Conservation (phyloP, 1,140 invertebrate species). For the Phthorimaea operculella region DNA sequence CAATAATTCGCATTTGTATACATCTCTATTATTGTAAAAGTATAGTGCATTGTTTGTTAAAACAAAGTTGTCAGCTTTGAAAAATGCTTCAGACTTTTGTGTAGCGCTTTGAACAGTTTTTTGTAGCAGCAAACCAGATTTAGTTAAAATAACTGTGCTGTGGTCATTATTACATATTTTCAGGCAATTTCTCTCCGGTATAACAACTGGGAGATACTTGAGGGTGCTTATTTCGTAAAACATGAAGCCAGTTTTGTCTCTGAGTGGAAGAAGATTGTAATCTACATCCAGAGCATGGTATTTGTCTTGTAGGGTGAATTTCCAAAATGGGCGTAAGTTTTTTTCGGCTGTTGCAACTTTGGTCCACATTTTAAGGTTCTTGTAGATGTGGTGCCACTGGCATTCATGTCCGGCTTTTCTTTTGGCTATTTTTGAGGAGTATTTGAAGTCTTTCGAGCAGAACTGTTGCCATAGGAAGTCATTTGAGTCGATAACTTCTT, state of each 20-base stretch:
- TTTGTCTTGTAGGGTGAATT: constrained; percentile 42
- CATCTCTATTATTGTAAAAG: constrained; percentile 39
- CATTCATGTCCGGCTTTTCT: constrained; percentile 39
- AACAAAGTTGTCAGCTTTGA: constrained; percentile 45
- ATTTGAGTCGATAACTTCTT: constrained; percentile 35
- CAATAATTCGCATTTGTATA: constrained; percentile 42
- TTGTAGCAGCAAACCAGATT: constrained; percentile 36
- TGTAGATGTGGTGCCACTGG: constrained; percentile 49
- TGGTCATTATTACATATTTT: constrained; percentile 46
- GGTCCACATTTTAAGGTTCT: constrained; percentile 42
- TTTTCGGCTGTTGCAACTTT: constrained; percentile 28
- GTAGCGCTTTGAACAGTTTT: constrained; percentile 28
- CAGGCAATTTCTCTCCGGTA: constrained; percentile 41
- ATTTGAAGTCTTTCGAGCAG: constrained; percentile 40
- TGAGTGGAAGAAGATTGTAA: constrained; percentile 42
- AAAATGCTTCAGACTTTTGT: constrained; percentile 30
- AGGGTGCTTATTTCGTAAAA: constrained; percentile 42
- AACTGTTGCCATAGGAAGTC: constrained; percentile 44
- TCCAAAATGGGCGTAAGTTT: constrained; percentile 43
- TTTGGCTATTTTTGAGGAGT: constrained; percentile 46
- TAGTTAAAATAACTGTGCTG: constrained; percentile 35
- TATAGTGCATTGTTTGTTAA: constrained; percentile 29
- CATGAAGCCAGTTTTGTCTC: constrained; percentile 38
- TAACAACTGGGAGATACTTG: constrained; percentile 44
- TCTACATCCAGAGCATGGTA: constrained; percentile 38